Percentiles rank a stretch among this genome's conserved stretches.
phyloP scores from a whole-genome alignment of 2,797 vertebrate species.

The Squalus acanthias region DNA sequence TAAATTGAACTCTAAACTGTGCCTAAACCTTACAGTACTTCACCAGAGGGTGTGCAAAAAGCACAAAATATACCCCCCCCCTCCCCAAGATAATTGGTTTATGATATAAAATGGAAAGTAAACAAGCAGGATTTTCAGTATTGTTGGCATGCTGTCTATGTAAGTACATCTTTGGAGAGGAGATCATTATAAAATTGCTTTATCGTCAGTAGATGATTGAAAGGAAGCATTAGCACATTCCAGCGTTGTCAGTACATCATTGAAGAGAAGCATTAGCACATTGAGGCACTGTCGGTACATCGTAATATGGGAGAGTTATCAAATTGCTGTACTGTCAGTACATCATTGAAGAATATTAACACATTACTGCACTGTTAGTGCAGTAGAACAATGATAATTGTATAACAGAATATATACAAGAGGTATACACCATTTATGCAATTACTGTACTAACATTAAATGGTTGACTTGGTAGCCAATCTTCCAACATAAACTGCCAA shows the following conservation, averaged over 20 bases:
- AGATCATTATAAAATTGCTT: slow-evolving; percentile 6
- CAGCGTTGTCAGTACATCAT: slow-evolving; percentile 6
- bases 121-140: background rate
- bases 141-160: background rate
- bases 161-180: slow-evolving; percentile 16
- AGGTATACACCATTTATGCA: background rate
- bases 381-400: background rate
- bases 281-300: slow-evolving; percentile 6
- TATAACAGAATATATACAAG: background rate
- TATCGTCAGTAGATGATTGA: slow-evolving; percentile 9
- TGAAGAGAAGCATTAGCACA: background rate
- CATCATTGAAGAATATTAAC: slow-evolving; percentile 13
- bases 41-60: background rate
- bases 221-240: slow-evolving; percentile 12
- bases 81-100: background rate
- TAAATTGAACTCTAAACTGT: background rate
- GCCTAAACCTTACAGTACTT: background rate
- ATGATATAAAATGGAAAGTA: background rate
- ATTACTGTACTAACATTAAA: background rate
- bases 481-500: background rate
- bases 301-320: slow-evolving; percentile 8
- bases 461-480: background rate
- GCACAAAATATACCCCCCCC: background rate
- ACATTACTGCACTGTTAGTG: background rate
- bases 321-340: background rate